Evolutionary conservation across 2,888 invertebrate genomes (phyloP).

Genomic region (Sialis lutaria): DNA sequence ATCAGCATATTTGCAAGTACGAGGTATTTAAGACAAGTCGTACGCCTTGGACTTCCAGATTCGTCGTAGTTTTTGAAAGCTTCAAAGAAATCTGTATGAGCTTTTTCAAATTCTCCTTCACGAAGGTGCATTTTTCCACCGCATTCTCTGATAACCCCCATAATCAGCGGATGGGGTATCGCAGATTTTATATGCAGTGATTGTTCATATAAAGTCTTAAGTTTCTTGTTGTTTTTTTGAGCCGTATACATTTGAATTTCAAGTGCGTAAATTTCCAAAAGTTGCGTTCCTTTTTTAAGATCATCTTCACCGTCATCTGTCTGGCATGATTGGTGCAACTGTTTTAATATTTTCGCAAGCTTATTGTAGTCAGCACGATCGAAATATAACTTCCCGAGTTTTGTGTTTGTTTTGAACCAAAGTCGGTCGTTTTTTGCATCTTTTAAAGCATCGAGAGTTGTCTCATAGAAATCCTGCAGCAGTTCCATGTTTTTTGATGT

Average conservation of each 20-base stretch:
- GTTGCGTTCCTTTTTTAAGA: conserved; percentile 91
- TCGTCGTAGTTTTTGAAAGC: conserved; percentile 99
- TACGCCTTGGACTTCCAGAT: conserved; percentile 89
- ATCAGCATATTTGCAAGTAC: conserved; percentile 98
- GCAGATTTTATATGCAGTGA: conserved; percentile 97
- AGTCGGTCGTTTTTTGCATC: conserved; percentile 98
- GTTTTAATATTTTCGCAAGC: conserved; percentile 90
- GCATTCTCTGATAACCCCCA: conserved; percentile 99
- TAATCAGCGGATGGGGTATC: conserved; percentile 98
- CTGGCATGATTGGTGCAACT: conserved; percentile 93
- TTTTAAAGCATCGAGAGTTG: conserved; percentile 80
- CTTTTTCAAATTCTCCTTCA: conserved; percentile 96
- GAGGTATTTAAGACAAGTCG: conserved; percentile 93
- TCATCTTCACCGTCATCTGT: conserved; percentile 97
- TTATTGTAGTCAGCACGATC: conserved; percentile 90
- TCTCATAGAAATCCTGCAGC: conserved; percentile 96
- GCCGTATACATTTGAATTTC: conserved; percentile 99
- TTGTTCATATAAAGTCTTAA: conserved; percentile 92
- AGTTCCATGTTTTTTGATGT: conserved; percentile 98
- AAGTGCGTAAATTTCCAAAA: conserved; percentile 93
- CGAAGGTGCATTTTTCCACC: conserved; percentile 99
- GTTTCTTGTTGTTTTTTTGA: conserved; percentile 97
- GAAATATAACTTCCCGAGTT: conserved; percentile 94
- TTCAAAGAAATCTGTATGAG: conserved; percentile 98
- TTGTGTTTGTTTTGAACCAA: conserved; percentile 99